A percentile compares a stretch with the other conserved stretches of the same genome.
phyloP scores from a whole-genome alignment of 1,140 invertebrate genomes.

The Rhopalosiphum maidis region DNA sequence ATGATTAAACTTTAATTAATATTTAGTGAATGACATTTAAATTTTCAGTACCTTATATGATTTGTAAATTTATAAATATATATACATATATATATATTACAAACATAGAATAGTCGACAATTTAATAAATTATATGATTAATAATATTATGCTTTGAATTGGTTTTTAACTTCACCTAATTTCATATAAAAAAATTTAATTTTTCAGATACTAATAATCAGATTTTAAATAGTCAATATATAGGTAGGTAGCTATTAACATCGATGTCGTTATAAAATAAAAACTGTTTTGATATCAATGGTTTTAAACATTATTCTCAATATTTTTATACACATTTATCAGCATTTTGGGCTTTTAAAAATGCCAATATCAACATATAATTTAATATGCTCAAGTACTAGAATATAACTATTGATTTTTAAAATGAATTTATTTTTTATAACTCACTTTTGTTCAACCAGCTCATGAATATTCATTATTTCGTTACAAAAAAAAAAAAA shows the following conservation, averaged over 20 bases:
- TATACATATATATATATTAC: background rate
- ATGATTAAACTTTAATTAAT: no score
- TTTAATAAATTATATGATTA: background rate
- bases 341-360: background rate
- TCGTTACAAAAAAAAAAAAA: background rate
- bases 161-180: background rate
- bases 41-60: background rate
- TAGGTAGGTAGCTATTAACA: no score
- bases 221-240: no score
- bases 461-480: background rate
- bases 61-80: background rate
- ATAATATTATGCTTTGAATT: background rate
- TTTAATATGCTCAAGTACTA: background rate
- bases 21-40: background rate
- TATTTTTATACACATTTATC: background rate
- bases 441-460: background rate
- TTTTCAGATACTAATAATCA: background rate
- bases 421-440: background rate
- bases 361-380: background rate
- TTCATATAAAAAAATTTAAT: background rate
- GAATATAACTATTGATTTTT: slow-evolving; percentile 1
- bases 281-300: background rate
- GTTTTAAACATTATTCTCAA: background rate
- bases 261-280: background rate
- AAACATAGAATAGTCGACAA: background rate